Conservation (phyloP, 1,140 invertebrate species). For the Nasonia vitripennis region DNA sequence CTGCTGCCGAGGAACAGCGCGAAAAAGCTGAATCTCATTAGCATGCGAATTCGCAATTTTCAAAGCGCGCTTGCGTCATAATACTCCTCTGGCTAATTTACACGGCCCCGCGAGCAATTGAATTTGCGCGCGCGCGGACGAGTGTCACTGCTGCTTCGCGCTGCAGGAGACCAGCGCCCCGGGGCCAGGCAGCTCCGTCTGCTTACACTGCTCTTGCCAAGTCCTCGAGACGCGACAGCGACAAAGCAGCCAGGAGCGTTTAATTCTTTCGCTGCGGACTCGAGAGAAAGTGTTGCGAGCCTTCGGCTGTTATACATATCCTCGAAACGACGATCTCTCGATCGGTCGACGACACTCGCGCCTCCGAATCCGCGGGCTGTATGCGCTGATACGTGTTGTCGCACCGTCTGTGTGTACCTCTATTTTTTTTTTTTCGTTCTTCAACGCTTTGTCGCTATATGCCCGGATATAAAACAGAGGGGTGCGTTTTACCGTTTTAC, state of each 20-base stretch:
- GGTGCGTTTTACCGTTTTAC: background rate
- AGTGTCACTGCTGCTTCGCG: background rate
- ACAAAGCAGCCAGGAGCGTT: background rate
- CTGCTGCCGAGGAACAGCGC: too few relatives aligned
- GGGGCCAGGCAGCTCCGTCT: background rate
- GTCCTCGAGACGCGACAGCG: background rate
- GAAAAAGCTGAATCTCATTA: too few relatives aligned
- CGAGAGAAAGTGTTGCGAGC: too few relatives aligned
- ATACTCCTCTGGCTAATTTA: background rate
- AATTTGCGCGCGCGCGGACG: background rate
- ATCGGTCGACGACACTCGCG: background rate
- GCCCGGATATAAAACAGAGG: too few relatives aligned
- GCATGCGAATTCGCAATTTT: background rate
- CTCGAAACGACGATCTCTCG: background rate
- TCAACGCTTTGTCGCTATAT: background rate
- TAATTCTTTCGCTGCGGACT: background rate
- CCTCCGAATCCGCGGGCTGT: too few relatives aligned
- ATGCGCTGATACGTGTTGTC: background rate
- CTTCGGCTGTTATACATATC: too few relatives aligned
- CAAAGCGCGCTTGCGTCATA: background rate
- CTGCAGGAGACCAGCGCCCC: background rate
- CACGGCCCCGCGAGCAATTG: background rate
- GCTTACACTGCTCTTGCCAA: conserved; percentile 2
- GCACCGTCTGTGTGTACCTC: background rate
- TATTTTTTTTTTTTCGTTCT: background rate